phyloP scores from a whole-genome alignment of 2,113 vertebrate genomes.

The Ariopsis seemanni region DNA sequence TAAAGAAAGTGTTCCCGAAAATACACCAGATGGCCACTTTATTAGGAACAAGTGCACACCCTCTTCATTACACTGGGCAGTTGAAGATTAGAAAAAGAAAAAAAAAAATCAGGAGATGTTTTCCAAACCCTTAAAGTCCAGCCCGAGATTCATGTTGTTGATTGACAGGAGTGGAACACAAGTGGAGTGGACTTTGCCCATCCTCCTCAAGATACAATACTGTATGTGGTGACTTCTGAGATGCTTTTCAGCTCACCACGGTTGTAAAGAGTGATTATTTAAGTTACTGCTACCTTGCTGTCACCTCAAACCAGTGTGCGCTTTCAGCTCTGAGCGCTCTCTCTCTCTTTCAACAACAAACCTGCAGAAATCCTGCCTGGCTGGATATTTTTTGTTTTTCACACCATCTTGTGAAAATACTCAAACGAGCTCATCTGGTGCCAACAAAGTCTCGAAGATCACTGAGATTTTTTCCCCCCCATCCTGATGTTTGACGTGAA shows the following conservation, averaged over 20 bases:
- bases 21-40: neutral
- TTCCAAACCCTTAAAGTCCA: neutral
- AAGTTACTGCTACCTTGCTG: neutral
- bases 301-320: neutral
- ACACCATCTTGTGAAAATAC: neutral
- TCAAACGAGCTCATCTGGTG: neutral
- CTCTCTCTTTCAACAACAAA: neutral
- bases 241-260: neutral
- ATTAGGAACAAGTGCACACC: neutral
- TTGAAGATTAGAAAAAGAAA: neutral
- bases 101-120: neutral
- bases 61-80: neutral
- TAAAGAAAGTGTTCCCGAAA: neutral
- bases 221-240: neutral
- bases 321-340: neutral
- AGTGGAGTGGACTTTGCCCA: too few species aligned
- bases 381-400: neutral
- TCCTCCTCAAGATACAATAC: neutral
- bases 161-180: neutral
- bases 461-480: neutral
- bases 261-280: neutral
- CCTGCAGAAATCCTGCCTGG: neutral
- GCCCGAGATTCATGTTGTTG: neutral
- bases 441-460: too few species aligned
- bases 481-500: neutral